A percentile compares a stretch with the other conserved stretches of the same genome.
These are phyloP conservation scores for Lepidurus packardi DNA, from an alignment of 1,140 invertebrate species.

Conservation along the genomic window DNA sequence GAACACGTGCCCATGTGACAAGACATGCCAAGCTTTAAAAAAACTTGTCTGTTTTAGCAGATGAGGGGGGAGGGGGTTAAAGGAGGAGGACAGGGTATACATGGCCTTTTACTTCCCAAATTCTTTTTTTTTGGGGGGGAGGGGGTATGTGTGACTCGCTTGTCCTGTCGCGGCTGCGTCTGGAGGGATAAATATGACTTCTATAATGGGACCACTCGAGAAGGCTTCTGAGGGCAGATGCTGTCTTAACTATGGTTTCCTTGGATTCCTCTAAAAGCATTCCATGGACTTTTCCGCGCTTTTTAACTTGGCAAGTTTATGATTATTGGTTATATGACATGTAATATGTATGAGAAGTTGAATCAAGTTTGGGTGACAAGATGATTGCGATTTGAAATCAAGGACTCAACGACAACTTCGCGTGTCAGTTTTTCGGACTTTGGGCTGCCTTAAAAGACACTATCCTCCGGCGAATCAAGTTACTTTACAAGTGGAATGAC, in stretches of 20 bases:
- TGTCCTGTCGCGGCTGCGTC: constrained; percentile 11
- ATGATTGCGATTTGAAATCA: not conserved
- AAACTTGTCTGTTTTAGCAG: constrained; percentile 13
- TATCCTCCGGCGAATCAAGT: not conserved
- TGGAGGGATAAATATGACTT: constrained; percentile 5
- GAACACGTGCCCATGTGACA: constrained; percentile 20
- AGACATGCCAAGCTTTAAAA: constrained; percentile 15
- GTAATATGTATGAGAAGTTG: not conserved
- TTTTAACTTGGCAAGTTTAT: not conserved
- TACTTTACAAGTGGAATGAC: not conserved
- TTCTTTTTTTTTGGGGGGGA: not conserved
- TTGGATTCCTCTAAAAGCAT: not conserved
- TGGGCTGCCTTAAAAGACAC: not conserved
- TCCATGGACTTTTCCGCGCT: not conserved
- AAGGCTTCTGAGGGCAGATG: not conserved
- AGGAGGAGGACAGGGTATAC: not conserved
- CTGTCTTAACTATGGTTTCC: not conserved
- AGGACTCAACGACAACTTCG: not conserved
- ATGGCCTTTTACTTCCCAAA: not conserved
- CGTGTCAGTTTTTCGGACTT: not conserved
- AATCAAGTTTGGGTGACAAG: not conserved
- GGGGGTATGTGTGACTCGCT: not conserved
- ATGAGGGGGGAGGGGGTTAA: not conserved
- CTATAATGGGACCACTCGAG: constrained; percentile 12
- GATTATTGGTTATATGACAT: not conserved